Evolutionary conservation across 2,797 vertebrate genomes (phyloP).

Genomic region (Acestrorhynchus altus): DNA sequence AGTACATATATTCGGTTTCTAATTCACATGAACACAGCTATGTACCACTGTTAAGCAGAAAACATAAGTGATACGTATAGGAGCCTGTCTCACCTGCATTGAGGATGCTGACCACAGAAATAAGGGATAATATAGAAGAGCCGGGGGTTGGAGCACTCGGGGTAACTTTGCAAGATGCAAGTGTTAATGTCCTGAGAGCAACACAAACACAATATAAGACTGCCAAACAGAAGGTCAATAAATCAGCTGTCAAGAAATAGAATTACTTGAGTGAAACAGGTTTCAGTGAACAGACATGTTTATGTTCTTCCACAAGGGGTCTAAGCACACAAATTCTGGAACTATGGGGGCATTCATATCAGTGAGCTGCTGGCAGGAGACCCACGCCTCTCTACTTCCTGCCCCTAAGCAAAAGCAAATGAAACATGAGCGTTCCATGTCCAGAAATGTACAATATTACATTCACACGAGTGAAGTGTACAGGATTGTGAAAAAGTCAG

Average conservation of each 20-base stretch:
- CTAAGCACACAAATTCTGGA: constrained; percentile 9
- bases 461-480: constrained; percentile 1
- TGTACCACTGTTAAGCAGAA: not conserved
- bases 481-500: no score
- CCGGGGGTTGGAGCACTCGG: constrained; percentile 95
- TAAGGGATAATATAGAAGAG: constrained; percentile 98
- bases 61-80: not conserved
- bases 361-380: constrained; percentile 6
- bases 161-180: constrained; percentile 95
- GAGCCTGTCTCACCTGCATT: constrained; percentile 86
- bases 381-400: constrained; percentile 32
- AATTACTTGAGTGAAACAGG: not conserved
- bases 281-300: constrained; percentile 21
- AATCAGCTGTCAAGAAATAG: not conserved
- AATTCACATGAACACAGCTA: not conserved
- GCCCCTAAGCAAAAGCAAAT: constrained; percentile 38
- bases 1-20: not conserved
- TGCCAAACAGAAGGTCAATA: not conserved
- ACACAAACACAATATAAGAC: constrained; percentile 51
- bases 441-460: not conserved
- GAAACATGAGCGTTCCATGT: constrained; percentile 5
- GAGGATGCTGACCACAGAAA: constrained; percentile 97
- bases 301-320: constrained; percentile 25
- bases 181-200: constrained; percentile 90
- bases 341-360: constrained; percentile 46